Evolutionary conservation across 2,113 vertebrate species (phyloP), one percentile per base, ranked within the genome.

Genomic region (Atherinomorus stipes): DNA sequence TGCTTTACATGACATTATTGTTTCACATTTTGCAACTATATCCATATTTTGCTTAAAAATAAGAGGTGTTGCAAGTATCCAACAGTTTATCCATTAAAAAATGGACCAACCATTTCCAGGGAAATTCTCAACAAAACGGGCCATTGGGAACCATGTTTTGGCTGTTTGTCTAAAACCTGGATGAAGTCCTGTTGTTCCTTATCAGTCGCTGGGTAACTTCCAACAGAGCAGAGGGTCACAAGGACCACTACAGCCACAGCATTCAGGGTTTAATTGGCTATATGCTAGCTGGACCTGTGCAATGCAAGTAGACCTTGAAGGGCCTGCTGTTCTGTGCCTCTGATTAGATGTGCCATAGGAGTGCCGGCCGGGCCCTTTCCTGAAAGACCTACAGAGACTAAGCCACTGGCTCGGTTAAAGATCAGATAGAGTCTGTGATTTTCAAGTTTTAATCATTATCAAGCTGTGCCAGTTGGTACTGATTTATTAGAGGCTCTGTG

Each of bases 231-330:
- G 76, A 53, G 60, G 66, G 61, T 64, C 40, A 47, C 42, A 38
- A 23, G 66, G 28, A 31, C 57, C 71, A 52, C 38, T 3, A 71
- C 75, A 83, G 58, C 66, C 73, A 76, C 60, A 84, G 77, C 73
- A 80, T 88, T 88, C 61, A 84, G 53, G 47, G 59, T 84, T 80
- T 78, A 83, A 89, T 85, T 84, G 81, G 81, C 65, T 70, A 59
- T 3, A 25, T 64, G 62, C 88, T 87, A 75, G 82, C 58, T 82
- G 85, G 87, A 81, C 73, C 75, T 76, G 76, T 87, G 66, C 85
- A 84, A 26, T 73, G 71, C 68, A 75, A 82, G 83, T 81, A 81
- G 78, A 89, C 85, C 90, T 88, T 90, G 71, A 89, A 91, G 79
- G 57, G 47, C 76, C 49, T 61, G 61, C 67, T 45, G 64, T 57